Percentiles rank a stretch among this genome's conserved stretches.
Conservation (phyloP, 2,888 invertebrate species). For the Phengaris arion region DNA sequence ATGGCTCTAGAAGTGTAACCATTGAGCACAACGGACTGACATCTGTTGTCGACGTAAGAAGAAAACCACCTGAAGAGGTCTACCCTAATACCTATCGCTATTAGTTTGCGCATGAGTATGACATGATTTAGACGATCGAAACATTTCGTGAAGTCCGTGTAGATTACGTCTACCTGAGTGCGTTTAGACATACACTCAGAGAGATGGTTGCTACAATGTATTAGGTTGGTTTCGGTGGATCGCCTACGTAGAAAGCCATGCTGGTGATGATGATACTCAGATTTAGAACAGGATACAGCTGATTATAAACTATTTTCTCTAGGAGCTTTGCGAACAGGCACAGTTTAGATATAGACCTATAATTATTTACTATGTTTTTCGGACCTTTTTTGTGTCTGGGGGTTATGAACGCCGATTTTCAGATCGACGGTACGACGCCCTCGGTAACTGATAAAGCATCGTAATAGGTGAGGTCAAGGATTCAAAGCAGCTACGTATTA, state of each 20-base stretch:
- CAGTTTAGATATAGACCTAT: background rate
- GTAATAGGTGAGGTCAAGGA: too few relatives aligned
- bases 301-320: background rate
- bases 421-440: too few relatives aligned
- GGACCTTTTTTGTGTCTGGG: background rate
- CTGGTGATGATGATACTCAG: slow-evolving; percentile 12
- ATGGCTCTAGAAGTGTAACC: slow-evolving; percentile 26
- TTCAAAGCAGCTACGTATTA: too few relatives aligned
- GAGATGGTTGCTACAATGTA: too few relatives aligned
- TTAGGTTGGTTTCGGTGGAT: too few relatives aligned
- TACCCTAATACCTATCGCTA: slow-evolving; percentile 14
- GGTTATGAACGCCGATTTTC: too few relatives aligned
- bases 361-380: background rate
- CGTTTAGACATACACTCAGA: too few relatives aligned
- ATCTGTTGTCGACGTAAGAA: slow-evolving; percentile 17
- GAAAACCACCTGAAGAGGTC: slow-evolving; percentile 21
- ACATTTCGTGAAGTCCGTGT: too few relatives aligned
- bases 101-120: background rate
- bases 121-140: too few relatives aligned
- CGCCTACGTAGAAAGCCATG: background rate
- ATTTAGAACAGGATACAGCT: background rate
- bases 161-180: too few relatives aligned
- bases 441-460: too few relatives aligned
- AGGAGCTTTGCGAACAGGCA: background rate
- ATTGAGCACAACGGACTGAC: slow-evolving; percentile 30